Conservation (phyloP, 2,888 invertebrate species). For the Adela reaumurella region DNA sequence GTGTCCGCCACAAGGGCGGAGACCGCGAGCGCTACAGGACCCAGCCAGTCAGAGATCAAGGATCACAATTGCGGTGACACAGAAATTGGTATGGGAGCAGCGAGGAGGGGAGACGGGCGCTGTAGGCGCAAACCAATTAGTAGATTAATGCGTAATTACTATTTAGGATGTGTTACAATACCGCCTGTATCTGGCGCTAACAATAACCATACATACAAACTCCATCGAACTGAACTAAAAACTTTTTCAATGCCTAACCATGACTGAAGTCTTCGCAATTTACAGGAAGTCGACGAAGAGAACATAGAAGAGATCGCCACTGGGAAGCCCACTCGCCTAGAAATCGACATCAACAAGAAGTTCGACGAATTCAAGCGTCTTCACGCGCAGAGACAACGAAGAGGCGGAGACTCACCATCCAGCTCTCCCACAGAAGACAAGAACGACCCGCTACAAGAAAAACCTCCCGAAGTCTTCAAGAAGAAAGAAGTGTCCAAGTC, state of each 20-base stretch:
- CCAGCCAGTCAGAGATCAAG: slow-evolving; percentile 65
- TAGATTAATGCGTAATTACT: too few species aligned
- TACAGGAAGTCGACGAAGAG: slow-evolving; percentile 60
- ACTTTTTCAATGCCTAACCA: too few species aligned
- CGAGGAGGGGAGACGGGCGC: too few species aligned
- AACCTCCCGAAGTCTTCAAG: neutral
- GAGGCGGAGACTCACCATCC: slow-evolving; percentile 11
- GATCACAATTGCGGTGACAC: too few species aligned
- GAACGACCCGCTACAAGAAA: neutral
- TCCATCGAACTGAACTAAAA: too few species aligned
- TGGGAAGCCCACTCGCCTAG: slow-evolving; percentile 33
- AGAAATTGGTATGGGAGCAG: too few species aligned
- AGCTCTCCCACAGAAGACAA: slow-evolving; percentile 8
- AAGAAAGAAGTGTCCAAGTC: neutral
- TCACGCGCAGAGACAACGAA: slow-evolving; percentile 20
- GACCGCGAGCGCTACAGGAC: slow-evolving; percentile 54
- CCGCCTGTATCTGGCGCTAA: too few species aligned
- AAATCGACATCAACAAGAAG: slow-evolving; percentile 40
- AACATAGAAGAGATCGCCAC: slow-evolving; percentile 32
- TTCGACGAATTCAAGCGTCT: slow-evolving; percentile 46
- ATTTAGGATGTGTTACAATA: too few species aligned
- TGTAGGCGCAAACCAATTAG: too few species aligned
- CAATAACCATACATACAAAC: too few species aligned
- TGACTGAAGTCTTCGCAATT: too few species aligned
- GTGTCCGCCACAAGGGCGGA: slow-evolving; percentile 47